Percentiles rank a stretch among this genome's conserved stretches.
These are phyloP conservation scores for Mastomys natalensis DNA, from an alignment of 2,113 vertebrate species.

Conservation along the genomic window DNA sequence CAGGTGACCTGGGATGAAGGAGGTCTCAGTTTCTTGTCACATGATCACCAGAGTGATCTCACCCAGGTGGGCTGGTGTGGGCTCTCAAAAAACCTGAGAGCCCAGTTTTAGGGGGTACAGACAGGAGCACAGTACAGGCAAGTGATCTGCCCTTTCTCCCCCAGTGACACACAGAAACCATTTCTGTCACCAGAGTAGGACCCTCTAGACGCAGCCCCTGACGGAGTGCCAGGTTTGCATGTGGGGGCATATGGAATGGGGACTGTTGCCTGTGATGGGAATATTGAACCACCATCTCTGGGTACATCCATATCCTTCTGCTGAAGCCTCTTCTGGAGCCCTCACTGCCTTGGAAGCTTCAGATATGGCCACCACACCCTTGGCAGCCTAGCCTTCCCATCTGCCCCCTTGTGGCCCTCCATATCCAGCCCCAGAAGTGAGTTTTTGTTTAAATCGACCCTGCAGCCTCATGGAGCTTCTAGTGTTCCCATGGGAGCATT, in stretches of 20 bases:
- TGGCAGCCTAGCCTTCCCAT: not conserved
- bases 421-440: not conserved
- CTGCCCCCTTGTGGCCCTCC: not conserved
- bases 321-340: not conserved
- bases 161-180: not conserved
- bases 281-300: not conserved
- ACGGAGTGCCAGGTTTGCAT: accelerated
- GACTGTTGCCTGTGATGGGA: accelerated
- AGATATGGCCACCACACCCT: accelerated
- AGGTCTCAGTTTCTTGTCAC: not conserved
- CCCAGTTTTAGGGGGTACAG: no score
- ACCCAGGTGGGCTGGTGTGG: not conserved
- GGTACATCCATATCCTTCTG: not conserved
- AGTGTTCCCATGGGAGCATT: not conserved
- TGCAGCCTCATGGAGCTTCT: not conserved
- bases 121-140: not conserved
- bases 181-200: not conserved
- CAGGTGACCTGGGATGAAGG: not conserved
- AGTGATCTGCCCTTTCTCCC: not conserved
- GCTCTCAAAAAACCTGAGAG: not conserved
- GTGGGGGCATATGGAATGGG: not conserved
- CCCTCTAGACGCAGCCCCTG: accelerated
- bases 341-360: not conserved
- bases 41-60: not conserved
- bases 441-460: not conserved